Evolutionary conservation across 2,888 invertebrate species (phyloP).

Genomic region (Synergus itoensis): DNA sequence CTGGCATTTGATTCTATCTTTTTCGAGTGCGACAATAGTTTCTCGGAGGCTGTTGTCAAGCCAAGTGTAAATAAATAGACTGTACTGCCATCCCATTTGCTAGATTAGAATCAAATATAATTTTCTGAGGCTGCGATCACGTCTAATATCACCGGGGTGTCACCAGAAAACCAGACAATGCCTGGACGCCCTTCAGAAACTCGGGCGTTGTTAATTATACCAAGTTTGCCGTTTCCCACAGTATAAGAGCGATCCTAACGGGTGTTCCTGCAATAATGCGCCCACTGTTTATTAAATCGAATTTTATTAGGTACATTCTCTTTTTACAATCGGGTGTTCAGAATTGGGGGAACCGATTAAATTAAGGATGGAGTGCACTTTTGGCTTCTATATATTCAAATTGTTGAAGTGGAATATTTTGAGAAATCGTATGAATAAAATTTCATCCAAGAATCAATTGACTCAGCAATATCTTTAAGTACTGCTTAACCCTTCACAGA

Average conservation of each 20-base stretch:
- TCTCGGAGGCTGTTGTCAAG: constrained; percentile 61
- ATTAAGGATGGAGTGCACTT: constrained; percentile 4
- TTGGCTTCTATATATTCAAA: not conserved
- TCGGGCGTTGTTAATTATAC: constrained; percentile 34
- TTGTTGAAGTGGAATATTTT: not conserved
- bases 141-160: constrained; percentile 57
- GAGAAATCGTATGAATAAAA: not conserved
- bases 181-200: constrained; percentile 54
- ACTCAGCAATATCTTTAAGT: not conserved
- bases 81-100: constrained; percentile 71
- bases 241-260: not conserved
- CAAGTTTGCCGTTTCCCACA: constrained; percentile 21
- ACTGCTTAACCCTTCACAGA: not conserved
- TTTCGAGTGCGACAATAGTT: constrained; percentile 57
- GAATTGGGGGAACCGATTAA: not conserved
- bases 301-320: constrained; percentile 21
- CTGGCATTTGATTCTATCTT: constrained; percentile 18
- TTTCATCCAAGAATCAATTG: not conserved
- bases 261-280: constrained; percentile 24
- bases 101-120: constrained; percentile 76
- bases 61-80: constrained; percentile 74
- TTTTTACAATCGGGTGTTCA: not conserved
- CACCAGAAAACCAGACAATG: constrained; percentile 59
- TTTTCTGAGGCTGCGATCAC: constrained; percentile 64
- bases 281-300: constrained; percentile 18